phyloP scores from a whole-genome alignment of 2,888 invertebrate species.

The Melanargia galathea region DNA sequence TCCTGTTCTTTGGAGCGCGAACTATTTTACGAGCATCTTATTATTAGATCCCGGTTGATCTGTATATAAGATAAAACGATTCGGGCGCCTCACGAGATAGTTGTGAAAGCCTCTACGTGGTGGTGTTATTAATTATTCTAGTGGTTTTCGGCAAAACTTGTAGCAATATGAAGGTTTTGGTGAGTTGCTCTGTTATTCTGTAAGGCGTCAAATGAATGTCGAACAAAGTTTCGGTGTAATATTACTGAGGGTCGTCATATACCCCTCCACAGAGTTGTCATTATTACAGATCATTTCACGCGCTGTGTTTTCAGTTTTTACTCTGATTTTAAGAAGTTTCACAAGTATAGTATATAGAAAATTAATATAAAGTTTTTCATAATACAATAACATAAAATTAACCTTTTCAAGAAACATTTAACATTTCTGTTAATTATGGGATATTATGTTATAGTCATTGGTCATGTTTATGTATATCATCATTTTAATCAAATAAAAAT shows the following conservation, averaged over 20 bases:
- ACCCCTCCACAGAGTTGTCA: too few relatives aligned
- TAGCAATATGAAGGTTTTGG: constrained; percentile 59
- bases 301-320: neutral
- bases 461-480: too few relatives aligned
- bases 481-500: too few relatives aligned
- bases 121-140: constrained; percentile 5
- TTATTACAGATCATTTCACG: neutral
- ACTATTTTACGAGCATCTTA: constrained; percentile 24
- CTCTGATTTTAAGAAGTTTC: too few relatives aligned
- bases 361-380: too few relatives aligned
- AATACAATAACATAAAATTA: too few relatives aligned
- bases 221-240: neutral
- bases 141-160: neutral
- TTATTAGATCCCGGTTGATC: constrained; percentile 32
- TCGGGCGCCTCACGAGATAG: constrained; percentile 16
- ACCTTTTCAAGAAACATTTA: too few relatives aligned
- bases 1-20: constrained; percentile 32
- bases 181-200: constrained; percentile 49
- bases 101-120: constrained; percentile 27
- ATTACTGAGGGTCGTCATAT: too few relatives aligned
- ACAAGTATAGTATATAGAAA: too few relatives aligned
- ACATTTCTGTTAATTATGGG: too few relatives aligned
- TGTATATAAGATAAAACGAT: constrained; percentile 35
- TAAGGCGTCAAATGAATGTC: constrained; percentile 19
- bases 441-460: too few relatives aligned